Evolutionary conservation across 2,113 vertebrate genomes (phyloP).

Genomic region (Ochotona princeps): DNA sequence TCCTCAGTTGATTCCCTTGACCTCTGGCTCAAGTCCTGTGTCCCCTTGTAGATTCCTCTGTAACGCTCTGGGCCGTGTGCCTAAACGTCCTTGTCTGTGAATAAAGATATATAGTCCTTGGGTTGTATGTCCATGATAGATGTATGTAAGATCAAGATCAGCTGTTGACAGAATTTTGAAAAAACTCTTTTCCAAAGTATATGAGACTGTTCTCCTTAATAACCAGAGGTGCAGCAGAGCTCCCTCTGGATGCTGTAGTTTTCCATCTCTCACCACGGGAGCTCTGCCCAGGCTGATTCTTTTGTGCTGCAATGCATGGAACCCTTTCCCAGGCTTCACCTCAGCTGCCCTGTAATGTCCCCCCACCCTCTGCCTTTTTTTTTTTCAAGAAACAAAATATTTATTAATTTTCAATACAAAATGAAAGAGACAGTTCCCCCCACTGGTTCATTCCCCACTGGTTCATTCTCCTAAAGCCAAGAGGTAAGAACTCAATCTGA

Average conservation of each 20-base stretch:
- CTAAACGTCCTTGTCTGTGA: neutral
- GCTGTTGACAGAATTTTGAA: constrained; percentile 37
- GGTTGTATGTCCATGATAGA: neutral
- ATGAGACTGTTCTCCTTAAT: constrained; percentile 37
- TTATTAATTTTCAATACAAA: no score
- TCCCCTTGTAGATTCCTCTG: neutral
- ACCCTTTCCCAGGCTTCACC: neutral
- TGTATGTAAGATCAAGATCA: constrained; percentile 30
- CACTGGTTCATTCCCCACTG: no score
- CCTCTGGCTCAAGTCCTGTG: neutral
- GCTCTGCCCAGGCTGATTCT: neutral
- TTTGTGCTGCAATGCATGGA: neutral
- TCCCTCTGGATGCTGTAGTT: neutral
- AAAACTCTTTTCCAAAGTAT: constrained; percentile 42
- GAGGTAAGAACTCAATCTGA: no score
- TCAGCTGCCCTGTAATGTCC: neutral
- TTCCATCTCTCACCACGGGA: constrained; percentile 29
- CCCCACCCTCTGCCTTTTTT: neutral
- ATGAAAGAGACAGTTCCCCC: no score
- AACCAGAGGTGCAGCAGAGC: neutral
- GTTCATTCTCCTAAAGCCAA: no score
- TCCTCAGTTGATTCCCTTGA: neutral
- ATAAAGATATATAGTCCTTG: neutral
- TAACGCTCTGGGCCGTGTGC: neutral
- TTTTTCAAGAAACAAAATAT: no score